Percentiles rank a stretch among this genome's conserved stretches.
These are phyloP conservation scores for Platycheirus rosarum DNA, from an alignment of 2,888 invertebrate genomes.

Conservation along the genomic window DNA sequence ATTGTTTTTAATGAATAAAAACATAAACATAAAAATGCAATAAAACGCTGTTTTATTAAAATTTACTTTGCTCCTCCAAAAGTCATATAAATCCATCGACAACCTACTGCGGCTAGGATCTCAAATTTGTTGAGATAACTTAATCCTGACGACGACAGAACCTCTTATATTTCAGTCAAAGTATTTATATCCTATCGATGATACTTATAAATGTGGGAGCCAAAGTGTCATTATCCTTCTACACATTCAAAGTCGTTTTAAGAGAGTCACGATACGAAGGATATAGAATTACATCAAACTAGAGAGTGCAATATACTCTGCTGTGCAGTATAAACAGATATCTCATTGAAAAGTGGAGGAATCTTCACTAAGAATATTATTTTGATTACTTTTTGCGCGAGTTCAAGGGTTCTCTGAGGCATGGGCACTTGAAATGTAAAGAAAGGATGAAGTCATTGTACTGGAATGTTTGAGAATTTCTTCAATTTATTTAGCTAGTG, in stretches of 20 bases:
- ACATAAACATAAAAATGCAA: no score
- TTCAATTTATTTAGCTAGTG: slow-evolving; percentile 8
- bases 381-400: slow-evolving; percentile 53
- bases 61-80: no score
- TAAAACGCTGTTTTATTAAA: no score
- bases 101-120: no score
- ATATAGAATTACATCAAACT: not conserved
- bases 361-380: slow-evolving; percentile 9
- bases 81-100: no score
- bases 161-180: slow-evolving; percentile 30
- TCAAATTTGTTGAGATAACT: slow-evolving; percentile 54
- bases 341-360: slow-evolving; percentile 9
- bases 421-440: slow-evolving; percentile 47
- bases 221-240: slow-evolving; percentile 29
- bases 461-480: slow-evolving; percentile 28
- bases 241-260: slow-evolving; percentile 16
- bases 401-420: slow-evolving; percentile 46
- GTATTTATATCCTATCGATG: slow-evolving; percentile 58
- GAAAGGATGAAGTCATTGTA: slow-evolving; percentile 23
- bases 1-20: no score
- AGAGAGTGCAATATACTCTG: slow-evolving; percentile 24
- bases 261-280: not conserved
- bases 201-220: slow-evolving; percentile 52
- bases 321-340: slow-evolving; percentile 14
- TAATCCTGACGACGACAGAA: slow-evolving; percentile 45